Conservation (phyloP, 2,113 vertebrate species). For the Pipra filicauda region DNA sequence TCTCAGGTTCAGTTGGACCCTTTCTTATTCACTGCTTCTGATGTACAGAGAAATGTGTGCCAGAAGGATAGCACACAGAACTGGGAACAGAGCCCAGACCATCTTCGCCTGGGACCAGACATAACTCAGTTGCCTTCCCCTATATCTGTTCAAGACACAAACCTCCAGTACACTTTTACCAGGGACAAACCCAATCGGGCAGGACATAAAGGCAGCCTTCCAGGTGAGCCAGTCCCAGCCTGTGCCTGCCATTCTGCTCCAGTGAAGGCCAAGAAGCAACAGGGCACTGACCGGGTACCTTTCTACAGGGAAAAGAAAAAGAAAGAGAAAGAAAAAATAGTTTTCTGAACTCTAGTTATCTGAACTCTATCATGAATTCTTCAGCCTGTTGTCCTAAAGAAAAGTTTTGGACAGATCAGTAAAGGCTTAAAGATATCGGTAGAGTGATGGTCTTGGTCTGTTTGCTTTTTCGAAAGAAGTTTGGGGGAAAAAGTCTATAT, state of each 20-base stretch:
- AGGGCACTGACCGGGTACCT: background rate
- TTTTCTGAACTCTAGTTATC: background rate
- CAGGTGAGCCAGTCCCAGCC: background rate
- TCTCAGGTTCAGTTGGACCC: background rate
- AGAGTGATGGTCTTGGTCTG: background rate
- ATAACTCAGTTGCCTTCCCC: background rate
- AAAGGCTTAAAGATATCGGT: background rate
- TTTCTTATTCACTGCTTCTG: background rate
- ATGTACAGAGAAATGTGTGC: background rate
- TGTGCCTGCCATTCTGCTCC: background rate
- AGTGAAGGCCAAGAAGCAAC: background rate
- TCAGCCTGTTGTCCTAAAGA: background rate
- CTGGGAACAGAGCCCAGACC: background rate
- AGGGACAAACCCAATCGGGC: background rate
- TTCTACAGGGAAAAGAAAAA: background rate
- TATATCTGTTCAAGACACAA: background rate
- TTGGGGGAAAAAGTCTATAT: background rate
- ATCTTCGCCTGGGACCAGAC: background rate
- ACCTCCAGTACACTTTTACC: background rate
- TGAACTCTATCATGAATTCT: background rate
- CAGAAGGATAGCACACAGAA: background rate
- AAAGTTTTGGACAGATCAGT: background rate
- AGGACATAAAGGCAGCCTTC: background rate
- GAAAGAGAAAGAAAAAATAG: background rate
- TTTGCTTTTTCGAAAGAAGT: background rate